These are phyloP conservation scores for Deilephila elpenor DNA, from an alignment of 2,888 invertebrate genomes.

Conservation along the genomic window DNA sequence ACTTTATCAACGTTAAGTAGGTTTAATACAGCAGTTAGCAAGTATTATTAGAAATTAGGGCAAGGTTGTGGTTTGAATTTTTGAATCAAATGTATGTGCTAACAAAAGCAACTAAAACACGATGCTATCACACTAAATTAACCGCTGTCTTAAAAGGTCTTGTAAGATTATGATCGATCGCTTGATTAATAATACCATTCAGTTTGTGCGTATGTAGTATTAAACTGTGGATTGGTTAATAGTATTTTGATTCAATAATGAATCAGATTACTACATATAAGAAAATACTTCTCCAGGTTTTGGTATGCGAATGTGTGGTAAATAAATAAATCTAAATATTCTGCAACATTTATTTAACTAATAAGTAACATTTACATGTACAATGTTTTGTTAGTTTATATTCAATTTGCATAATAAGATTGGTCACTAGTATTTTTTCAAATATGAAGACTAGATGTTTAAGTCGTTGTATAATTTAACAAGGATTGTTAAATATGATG, in stretches of 20 bases:
- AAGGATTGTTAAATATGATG: slow-evolving; percentile 63
- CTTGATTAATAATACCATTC: slow-evolving; percentile 35
- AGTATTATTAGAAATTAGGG: slow-evolving; percentile 18
- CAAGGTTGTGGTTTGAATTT: slow-evolving; percentile 45
- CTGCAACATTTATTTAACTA: slow-evolving; percentile 1
- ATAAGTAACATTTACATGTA: not conserved
- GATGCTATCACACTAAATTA: slow-evolving; percentile 60
- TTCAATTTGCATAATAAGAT: not conserved
- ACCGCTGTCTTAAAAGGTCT: slow-evolving; percentile 55
- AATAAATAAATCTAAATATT: not conserved
- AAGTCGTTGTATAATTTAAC: slow-evolving; percentile 44
- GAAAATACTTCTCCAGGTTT: not conserved
- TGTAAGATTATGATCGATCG: slow-evolving; percentile 59
- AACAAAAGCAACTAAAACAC: slow-evolving; percentile 49
- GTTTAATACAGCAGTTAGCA: slow-evolving; percentile 29
- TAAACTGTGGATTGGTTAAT: slow-evolving; percentile 3
- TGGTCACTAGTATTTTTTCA: not conserved
- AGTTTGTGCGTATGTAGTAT: slow-evolving; percentile 15
- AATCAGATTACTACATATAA: not conserved
- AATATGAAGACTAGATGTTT: slow-evolving; percentile 54
- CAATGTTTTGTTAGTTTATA: not conserved
- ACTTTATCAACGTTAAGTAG: not conserved
- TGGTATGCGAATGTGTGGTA: not conserved
- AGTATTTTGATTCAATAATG: slow-evolving; percentile 8
- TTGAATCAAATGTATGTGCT: slow-evolving; percentile 51